Evolutionary conservation across 2,797 vertebrate species (phyloP).

Genomic region (Mormyrops attenuatus): DNA sequence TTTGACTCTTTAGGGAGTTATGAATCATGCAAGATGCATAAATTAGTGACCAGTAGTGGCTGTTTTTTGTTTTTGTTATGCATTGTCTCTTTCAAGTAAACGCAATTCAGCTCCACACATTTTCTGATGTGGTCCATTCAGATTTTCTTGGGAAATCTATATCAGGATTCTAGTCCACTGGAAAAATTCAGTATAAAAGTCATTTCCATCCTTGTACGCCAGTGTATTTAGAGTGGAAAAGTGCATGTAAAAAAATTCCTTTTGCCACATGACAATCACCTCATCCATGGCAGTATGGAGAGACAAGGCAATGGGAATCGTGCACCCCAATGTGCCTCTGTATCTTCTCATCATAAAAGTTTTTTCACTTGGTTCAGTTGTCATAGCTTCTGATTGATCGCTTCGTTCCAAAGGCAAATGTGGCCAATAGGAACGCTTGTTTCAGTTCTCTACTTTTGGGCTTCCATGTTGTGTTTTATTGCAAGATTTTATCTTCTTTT

Average conservation of each 20-base stretch:
- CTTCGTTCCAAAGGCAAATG: constrained; percentile 26
- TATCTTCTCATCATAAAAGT: constrained; percentile 43
- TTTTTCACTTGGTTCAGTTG: constrained; percentile 84
- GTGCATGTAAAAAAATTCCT: background rate
- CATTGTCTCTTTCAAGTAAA: background rate
- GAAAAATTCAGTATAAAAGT: background rate
- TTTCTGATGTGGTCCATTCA: background rate
- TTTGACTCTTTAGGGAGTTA: constrained; percentile 6
- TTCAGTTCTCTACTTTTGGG: constrained; percentile 82
- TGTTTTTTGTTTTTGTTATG: background rate
- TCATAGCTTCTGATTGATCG: constrained; percentile 64
- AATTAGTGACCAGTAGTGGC: background rate
- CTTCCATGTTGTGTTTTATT: constrained; percentile 66
- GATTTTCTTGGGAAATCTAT: background rate
- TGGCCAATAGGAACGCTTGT: constrained; percentile 40
- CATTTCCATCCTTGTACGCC: background rate
- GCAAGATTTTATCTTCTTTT: constrained; percentile 42
- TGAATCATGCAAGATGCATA: background rate
- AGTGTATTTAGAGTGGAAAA: background rate
- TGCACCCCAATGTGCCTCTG: background rate
- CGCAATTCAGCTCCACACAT: background rate
- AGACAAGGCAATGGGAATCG: background rate
- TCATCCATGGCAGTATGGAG: background rate
- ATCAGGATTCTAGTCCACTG: background rate
- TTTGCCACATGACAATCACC: background rate